Conservation (phyloP, 2,113 vertebrate genomes). For the Elaphurus davidianus region DNA sequence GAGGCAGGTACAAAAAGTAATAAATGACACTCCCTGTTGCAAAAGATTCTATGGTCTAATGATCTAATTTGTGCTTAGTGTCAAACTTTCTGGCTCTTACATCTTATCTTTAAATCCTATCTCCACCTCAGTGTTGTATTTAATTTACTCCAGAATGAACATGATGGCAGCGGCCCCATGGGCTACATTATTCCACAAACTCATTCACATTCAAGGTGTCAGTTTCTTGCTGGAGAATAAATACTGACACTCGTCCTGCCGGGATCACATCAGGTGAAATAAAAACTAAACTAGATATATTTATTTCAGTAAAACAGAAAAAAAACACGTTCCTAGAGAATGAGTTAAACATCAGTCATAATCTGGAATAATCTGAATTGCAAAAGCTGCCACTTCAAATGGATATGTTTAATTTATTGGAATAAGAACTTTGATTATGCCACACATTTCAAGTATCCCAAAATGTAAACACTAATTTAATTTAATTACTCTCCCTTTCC, state of each 20-base stretch:
- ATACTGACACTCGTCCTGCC: constrained; percentile 11
- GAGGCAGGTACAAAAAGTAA: not conserved
- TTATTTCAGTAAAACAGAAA: constrained; percentile 1
- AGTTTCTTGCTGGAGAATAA: constrained; percentile 21
- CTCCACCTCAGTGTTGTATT: not conserved
- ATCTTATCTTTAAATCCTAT: not conserved
- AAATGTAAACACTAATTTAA: not conserved
- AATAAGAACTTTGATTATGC: not conserved
- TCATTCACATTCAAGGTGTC: not conserved
- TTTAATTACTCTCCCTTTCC: not conserved
- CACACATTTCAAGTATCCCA: not conserved
- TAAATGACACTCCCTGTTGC: not conserved
- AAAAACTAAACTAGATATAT: constrained; percentile 19
- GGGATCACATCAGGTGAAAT: not conserved
- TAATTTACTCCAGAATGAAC: not conserved
- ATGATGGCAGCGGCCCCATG: not conserved
- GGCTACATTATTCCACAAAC: not conserved
- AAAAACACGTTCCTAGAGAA: not conserved
- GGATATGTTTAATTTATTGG: not conserved
- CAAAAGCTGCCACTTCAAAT: not conserved
- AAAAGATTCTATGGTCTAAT: not conserved
- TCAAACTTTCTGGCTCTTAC: not conserved
- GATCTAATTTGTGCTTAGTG: not conserved
- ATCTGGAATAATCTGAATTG: constrained; percentile 5
- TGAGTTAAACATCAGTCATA: not conserved